Evolutionary conservation across 2,888 invertebrate species (phyloP), one percentile per base, ranked within the genome.

Genomic region (Entomobrya multifasciata): DNA sequence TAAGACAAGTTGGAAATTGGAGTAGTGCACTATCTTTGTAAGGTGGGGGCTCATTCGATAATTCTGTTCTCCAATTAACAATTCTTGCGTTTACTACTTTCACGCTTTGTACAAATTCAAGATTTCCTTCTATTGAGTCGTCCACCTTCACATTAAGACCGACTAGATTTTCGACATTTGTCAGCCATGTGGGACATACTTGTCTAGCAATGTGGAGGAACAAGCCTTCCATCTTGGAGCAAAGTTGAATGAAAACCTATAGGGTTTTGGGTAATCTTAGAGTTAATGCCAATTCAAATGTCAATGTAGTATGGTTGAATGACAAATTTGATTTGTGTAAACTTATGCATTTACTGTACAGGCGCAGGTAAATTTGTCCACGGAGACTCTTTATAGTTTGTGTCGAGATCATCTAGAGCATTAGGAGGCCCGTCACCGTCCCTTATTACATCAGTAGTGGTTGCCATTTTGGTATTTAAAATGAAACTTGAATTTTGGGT

Each of bases 21-120:
- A 87, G 52, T 4, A 47, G 15, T 6, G 6, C 4, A 20, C 47
- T 36, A 11, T 30, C 30, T 41, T 17, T 20, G 20, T 27, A n/a
- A n/a, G n/a, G 2, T 17, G 20, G 17, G n/a, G 44, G 17, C 1
- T 27, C 4, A n/a, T 47, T 20, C 10, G 47, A 36, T 36, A 57
- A 22, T 10, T 25, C 1, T 49, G 36, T 60, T 17, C 20, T 25
- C 60, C 84, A 62, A 44, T 86, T 79, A 13, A 83, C 79, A 8
- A 88, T 52, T 17, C 88, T 55, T 27, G 88, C 88, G 10, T 88
- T 57, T 0, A 67, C 36, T 10, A 88, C 79, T 25, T 82, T 86
- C 17, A 88, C 79, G 20, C 41, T 79, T n/a, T n/a, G n/a, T n/a
- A n/a, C n/a, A n/a, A n/a, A n/a, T n/a, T n/a, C n/a, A n/a, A n/a